These are phyloP conservation scores for Anhinga anhinga DNA, from an alignment of 2,113 vertebrate genomes.

Conservation along the genomic window DNA sequence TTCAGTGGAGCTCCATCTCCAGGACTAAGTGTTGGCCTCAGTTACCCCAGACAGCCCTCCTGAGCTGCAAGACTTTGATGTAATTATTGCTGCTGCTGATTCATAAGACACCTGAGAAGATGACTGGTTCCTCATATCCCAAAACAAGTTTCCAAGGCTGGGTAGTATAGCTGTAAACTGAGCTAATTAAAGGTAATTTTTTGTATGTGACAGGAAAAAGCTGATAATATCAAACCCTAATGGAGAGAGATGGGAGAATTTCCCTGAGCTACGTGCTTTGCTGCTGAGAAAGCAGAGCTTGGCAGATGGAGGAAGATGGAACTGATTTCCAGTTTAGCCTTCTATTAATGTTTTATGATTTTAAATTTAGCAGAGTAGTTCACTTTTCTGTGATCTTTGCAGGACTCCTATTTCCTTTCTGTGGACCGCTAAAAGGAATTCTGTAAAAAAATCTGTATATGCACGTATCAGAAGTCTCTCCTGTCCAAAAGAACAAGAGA, in stretches of 20 bases:
- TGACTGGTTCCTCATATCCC: neutral
- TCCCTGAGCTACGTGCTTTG: slow-evolving; percentile 27
- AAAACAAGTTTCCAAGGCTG: slow-evolving; percentile 14
- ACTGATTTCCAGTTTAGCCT: slow-evolving; percentile 40
- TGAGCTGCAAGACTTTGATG: neutral
- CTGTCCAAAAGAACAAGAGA: neutral
- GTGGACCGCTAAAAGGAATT: neutral
- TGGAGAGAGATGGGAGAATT: slow-evolving; percentile 27
- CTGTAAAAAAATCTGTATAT: neutral
- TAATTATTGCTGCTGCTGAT: neutral
- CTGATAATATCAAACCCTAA: slow-evolving; percentile 35
- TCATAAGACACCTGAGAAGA: neutral
- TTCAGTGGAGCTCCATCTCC: neutral
- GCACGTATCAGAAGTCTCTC: neutral
- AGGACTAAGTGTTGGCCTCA: neutral
- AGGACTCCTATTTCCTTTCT: neutral
- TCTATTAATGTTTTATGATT: slow-evolving; percentile 60
- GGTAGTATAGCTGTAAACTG: neutral
- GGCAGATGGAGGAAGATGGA: slow-evolving; percentile 25
- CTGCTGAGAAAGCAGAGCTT: slow-evolving; percentile 19
- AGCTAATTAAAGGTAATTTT: slow-evolving; percentile 50
- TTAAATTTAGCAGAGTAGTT: slow-evolving; percentile 43
- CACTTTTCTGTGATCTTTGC: neutral
- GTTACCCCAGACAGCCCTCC: neutral
- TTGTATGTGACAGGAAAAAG: slow-evolving; percentile 33